A percentile compares a stretch with the other conserved stretches of the same genome.
Evolutionary conservation across 2,888 invertebrate species (phyloP).

Genomic region (Eupithecia inturbata): DNA sequence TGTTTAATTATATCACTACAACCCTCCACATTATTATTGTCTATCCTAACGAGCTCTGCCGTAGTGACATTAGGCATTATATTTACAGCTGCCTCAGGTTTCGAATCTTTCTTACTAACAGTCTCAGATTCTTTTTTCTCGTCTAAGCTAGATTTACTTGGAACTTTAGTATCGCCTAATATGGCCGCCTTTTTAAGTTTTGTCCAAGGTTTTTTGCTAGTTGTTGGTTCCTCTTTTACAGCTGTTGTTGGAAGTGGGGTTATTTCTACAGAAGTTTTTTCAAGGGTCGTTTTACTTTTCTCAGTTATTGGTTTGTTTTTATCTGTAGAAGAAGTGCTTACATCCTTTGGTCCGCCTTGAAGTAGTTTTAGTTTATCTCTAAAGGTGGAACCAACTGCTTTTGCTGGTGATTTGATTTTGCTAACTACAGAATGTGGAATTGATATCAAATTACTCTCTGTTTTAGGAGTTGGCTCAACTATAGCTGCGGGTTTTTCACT

Average conservation of each 20-base stretch:
- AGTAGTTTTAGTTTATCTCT: constrained; percentile 79
- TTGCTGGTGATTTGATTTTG: constrained; percentile 82
- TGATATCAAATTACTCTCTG: constrained; percentile 76
- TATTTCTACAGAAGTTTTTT: constrained; percentile 68
- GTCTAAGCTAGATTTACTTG: constrained; percentile 69
- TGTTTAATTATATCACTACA: constrained; percentile 67
- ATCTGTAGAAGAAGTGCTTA: constrained; percentile 56
- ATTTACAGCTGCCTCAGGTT: constrained; percentile 63
- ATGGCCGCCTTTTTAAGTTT: constrained; percentile 90
- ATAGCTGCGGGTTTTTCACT: constrained; percentile 76
- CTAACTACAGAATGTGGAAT: constrained; percentile 81
- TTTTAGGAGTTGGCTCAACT: constrained; percentile 77
- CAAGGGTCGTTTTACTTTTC: constrained; percentile 61
- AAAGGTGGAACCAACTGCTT: constrained; percentile 77
- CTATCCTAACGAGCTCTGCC: constrained; percentile 79
- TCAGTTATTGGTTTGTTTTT: constrained; percentile 51
- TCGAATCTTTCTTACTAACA: constrained; percentile 55
- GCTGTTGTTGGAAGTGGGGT: constrained; percentile 61
- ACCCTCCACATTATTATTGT: constrained; percentile 76
- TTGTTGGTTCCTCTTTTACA: constrained; percentile 64
- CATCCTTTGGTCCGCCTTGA: constrained; percentile 72
- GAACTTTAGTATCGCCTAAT: constrained; percentile 79
- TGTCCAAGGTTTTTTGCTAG: constrained; percentile 87
- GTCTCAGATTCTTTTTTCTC: constrained; percentile 63
- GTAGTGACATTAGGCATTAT: constrained; percentile 74